Base-by-base conservation (phyloP, 2,113 vertebrate genomes). In the Passer domesticus region DNA sequence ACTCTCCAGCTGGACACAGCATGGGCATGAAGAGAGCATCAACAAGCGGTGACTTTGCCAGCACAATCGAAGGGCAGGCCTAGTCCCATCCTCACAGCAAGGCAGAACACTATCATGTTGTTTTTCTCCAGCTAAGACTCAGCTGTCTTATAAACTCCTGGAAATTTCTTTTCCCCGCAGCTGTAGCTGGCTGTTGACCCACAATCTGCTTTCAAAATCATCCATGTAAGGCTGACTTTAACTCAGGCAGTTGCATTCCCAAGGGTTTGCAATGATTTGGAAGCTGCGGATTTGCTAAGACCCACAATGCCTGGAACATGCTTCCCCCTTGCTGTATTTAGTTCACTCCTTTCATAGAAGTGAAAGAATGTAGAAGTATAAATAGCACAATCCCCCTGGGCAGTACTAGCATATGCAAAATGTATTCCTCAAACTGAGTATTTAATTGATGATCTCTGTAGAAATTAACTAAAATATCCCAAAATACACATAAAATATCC, bases 51-150 rank as follows among this genome's bases (percentile, higher is more conserved):
- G 62, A 15, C 20, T 39, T 76, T 66, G 23, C 18, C 66, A 76
- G 28, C 23, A 27, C 24, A 69, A 1, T 3, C 0, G 0, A 76
- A 58, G 1, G n/a, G 17, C 44, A 74, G 27, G 9, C 9, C 30
- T 56, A 10, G 10, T 20, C 20, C 37, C 33, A 6, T 35, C 47
- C 33, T 69, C 43, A 67, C 6, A 41, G 43, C 35, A 74, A 50
- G n/a, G 17, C 37, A 68, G 52, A 92, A 55, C 20, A 31, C 7
- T 3, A 0, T 14, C 3, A 37, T 3, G 19, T 13, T 62, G 31
- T 37, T 87, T 63, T 78, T 25, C n/a, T 69, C 23, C 56, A 66
- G 41, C 20, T 63, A 56, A 76, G 2, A 22, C 21, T 85, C 63
- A 23, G 28, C 46, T 7, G 1, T 50, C 39, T 27, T 72, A 30